phyloP scores from a whole-genome alignment of 35 echinoderm and acorn worm species.

The Hemicentrotus pulcherrimus region DNA sequence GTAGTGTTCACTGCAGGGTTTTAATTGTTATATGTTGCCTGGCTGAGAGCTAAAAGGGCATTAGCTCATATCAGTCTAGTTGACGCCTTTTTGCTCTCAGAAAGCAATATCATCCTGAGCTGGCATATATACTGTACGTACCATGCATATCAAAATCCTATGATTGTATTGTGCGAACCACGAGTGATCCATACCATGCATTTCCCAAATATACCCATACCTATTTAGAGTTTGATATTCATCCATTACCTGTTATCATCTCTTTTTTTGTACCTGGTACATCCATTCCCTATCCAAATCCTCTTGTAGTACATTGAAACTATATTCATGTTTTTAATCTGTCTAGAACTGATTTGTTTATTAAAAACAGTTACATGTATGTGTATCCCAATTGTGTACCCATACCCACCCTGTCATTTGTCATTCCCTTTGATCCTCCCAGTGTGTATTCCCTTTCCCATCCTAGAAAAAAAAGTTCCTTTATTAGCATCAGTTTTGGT shows the following conservation, averaged over 20 bases:
- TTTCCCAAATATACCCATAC: not conserved
- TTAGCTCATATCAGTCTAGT: too few relatives aligned
- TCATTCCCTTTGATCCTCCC: not conserved
- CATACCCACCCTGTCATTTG: not conserved
- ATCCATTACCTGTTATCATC: not conserved
- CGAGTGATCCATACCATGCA: too few relatives aligned
- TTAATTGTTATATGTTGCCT: too few relatives aligned
- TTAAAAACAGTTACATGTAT: not conserved
- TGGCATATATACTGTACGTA: too few relatives aligned
- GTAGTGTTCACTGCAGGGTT: too few relatives aligned
- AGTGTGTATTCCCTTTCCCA: not conserved
- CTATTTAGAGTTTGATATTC: not conserved
- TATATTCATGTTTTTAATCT: not conserved
- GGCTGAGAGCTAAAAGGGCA: too few relatives aligned
- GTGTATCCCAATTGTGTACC: not conserved
- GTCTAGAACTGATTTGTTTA: not conserved
- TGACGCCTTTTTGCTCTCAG: too few relatives aligned
- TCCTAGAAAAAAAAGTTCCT: not conserved
- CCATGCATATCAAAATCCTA: too few relatives aligned
- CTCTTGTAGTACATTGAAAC: not conserved
- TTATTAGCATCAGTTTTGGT: not conserved
- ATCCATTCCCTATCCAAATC: not conserved
- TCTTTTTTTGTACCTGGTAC: not conserved
- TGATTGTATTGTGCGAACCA: too few relatives aligned
- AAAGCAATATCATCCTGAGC: too few relatives aligned